phyloP scores from a whole-genome alignment of 92 coral and sea anemone genomes.

The Virgularia gustaviana region DNA sequence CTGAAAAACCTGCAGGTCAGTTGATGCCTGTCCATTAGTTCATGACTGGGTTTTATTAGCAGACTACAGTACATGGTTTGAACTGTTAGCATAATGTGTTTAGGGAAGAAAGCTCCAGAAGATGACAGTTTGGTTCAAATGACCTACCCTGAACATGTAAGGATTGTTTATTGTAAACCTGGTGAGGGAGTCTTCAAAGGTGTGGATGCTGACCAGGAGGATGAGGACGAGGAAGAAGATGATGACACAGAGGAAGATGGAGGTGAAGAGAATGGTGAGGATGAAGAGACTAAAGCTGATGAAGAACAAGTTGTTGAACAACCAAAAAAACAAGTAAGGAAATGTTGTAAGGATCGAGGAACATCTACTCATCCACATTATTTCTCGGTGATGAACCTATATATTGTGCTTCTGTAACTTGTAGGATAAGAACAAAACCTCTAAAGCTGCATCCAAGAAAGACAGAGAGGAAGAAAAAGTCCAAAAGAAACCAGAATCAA shows the following conservation, averaged over 20 bases:
- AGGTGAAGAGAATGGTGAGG: not conserved
- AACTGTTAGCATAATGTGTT: not conserved
- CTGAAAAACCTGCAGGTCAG: not conserved
- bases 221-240: constrained; percentile 39
- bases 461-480: constrained; percentile 4
- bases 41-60: too few species aligned
- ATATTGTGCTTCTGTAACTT: not conserved
- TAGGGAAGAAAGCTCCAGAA: constrained; percentile 55
- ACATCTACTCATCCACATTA: too few species aligned
- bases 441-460: not conserved
- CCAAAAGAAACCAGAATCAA: constrained; percentile 25
- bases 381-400: too few species aligned
- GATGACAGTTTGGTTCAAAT: constrained; percentile 72
- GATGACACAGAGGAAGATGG: constrained; percentile 12
- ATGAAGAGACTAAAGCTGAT: too few species aligned
- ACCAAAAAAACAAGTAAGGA: too few species aligned
- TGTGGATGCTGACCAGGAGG: constrained; percentile 33
- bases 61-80: not conserved
- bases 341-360: too few species aligned
- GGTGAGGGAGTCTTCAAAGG: constrained; percentile 46
- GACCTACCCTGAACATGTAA: constrained; percentile 69
- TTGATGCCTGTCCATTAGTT: not conserved
- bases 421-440: not conserved
- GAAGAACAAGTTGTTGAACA: too few species aligned
- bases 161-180: constrained; percentile 39